Evolutionary conservation across 2,888 invertebrate species (phyloP).

Genomic region (Protophormia terraenovae): DNA sequence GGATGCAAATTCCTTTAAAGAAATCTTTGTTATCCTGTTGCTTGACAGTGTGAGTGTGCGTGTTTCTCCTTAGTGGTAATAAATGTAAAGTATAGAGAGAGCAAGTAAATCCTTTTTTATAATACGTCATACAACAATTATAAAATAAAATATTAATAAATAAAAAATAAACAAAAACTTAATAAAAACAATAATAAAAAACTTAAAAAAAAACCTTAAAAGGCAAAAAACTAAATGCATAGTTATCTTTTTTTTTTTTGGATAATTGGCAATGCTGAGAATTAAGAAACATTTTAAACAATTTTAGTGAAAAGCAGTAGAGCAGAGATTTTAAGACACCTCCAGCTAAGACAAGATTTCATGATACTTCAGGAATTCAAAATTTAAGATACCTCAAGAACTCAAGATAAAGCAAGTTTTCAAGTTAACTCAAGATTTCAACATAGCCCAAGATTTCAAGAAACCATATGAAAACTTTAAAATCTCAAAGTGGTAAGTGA

Average conservation of each 20-base stretch:
- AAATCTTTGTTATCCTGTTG: neutral
- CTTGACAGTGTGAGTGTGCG: neutral
- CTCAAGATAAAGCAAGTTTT: neutral
- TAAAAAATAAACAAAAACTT: neutral
- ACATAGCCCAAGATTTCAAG: too few relatives aligned
- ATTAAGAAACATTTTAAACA: neutral
- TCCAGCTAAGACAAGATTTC: neutral
- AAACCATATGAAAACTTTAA: too few relatives aligned
- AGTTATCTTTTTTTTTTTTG: too few relatives aligned
- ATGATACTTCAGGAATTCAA: neutral
- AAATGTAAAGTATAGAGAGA: conserved; percentile 7
- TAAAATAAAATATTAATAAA: neutral
- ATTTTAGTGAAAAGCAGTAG: too few relatives aligned
- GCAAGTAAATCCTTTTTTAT: neutral
- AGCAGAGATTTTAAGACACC: neutral
- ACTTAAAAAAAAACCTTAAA: neutral
- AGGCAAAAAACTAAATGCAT: neutral
- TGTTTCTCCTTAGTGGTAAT: conserved; percentile 28
- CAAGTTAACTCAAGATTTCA: too few relatives aligned
- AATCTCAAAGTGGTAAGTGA: too few relatives aligned
- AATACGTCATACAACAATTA: conserved; percentile 15
- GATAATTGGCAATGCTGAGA: too few relatives aligned
- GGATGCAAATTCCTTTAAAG: neutral
- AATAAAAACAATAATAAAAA: conserved; percentile 13
- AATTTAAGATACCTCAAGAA: neutral